A percentile compares a stretch with the other conserved stretches of the same genome.
Evolutionary conservation across 1,140 invertebrate species (phyloP).

Genomic region (Grapholita molesta): DNA sequence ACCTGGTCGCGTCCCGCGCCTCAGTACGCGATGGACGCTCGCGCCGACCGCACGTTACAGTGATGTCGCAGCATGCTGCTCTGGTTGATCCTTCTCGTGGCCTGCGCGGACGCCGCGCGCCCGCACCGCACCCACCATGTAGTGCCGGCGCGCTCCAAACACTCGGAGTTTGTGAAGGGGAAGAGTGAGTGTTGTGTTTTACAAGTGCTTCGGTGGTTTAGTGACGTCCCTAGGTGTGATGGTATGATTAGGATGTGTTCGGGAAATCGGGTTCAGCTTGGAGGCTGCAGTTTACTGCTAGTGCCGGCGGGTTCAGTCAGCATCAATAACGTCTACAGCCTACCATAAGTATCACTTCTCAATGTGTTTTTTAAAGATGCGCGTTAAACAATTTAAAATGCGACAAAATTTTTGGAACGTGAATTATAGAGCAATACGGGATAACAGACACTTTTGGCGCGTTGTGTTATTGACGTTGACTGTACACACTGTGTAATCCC

Average conservation of each 20-base stretch:
- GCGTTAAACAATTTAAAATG: no score
- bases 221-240: not conserved
- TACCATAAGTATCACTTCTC: no score
- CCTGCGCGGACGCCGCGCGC: slow-evolving; percentile 44
- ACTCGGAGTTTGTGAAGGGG: slow-evolving; percentile 73
- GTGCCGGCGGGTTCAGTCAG: no score
- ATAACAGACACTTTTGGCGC: no score
- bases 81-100: slow-evolving; percentile 47
- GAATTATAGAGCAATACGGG: no score
- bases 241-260: not conserved
- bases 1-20: slow-evolving; percentile 34
- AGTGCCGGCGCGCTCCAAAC: slow-evolving; percentile 49
- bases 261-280: not conserved
- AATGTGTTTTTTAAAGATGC: no score
- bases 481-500: no score
- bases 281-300: not conserved
- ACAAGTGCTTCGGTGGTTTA: slow-evolving; percentile 21
- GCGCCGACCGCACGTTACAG: slow-evolving; percentile 63
- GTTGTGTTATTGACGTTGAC: no score
- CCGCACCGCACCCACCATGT: slow-evolving; percentile 47
- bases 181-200: slow-evolving; percentile 63
- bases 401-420: no score
- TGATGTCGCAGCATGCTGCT: slow-evolving; percentile 74
- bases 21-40: slow-evolving; percentile 67
- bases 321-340: no score